These are phyloP conservation scores for Acronicta psi DNA, from an alignment of 2,888 invertebrate species.

Conservation along the genomic window DNA sequence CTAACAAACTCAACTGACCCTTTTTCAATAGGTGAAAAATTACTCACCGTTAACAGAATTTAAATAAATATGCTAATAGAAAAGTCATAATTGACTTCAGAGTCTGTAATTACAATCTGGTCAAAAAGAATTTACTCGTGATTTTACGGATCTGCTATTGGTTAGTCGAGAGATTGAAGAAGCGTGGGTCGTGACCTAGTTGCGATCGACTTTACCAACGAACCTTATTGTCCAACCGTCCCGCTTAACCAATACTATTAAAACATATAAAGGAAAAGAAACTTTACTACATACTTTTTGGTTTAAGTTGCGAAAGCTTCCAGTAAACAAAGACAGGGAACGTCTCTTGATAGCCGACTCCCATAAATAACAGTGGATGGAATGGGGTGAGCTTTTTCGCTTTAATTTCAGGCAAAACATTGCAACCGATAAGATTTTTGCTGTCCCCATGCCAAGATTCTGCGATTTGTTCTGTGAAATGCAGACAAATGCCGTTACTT, in stretches of 20 bases:
- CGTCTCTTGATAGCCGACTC: slow-evolving; percentile 31
- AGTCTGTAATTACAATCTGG: slow-evolving; percentile 37
- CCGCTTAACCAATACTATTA: slow-evolving; percentile 28
- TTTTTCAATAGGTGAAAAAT: slow-evolving; percentile 37
- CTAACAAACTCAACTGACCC: slow-evolving; percentile 32
- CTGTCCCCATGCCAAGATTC: slow-evolving; percentile 22
- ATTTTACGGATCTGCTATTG: slow-evolving; percentile 52
- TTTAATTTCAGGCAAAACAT: slow-evolving; percentile 22
- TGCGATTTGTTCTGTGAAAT: slow-evolving; percentile 15
- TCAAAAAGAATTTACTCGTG: slow-evolving; percentile 35
- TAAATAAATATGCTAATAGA: slow-evolving; percentile 41
- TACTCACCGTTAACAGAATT: slow-evolving; percentile 29
- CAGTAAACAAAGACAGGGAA: slow-evolving; percentile 32
- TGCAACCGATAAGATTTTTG: slow-evolving; percentile 24
- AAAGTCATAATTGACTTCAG: slow-evolving; percentile 53
- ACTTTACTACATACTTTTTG: slow-evolving; percentile 28
- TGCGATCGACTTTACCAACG: slow-evolving; percentile 41
- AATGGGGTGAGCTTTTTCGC: slow-evolving; percentile 24
- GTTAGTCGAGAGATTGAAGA: slow-evolving; percentile 54
- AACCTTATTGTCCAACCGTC: slow-evolving; percentile 53
- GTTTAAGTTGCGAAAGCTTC: slow-evolving; percentile 36
- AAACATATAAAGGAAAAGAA: slow-evolving; percentile 33
- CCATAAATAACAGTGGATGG: slow-evolving; percentile 27
- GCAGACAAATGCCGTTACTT: slow-evolving; percentile 6
- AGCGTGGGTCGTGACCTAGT: slow-evolving; percentile 61